Conservation (phyloP, 2,888 invertebrate genomes). For the Catocala fraxini region DNA sequence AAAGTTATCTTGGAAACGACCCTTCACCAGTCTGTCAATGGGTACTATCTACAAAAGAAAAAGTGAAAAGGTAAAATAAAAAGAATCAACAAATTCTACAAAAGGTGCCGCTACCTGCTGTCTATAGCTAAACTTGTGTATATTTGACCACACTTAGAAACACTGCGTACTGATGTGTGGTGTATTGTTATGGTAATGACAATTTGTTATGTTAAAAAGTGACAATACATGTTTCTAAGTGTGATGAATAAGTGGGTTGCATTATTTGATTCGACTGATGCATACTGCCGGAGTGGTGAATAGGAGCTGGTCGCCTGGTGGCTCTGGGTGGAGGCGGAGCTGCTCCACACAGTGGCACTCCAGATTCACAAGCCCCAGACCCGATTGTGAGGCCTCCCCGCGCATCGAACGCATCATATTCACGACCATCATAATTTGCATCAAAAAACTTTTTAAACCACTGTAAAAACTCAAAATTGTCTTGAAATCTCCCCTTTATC, state of each 20-base stretch:
- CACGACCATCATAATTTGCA: slow-evolving; percentile 99
- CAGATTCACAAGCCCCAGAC: slow-evolving; percentile 88
- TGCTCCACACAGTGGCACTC: slow-evolving; percentile 79
- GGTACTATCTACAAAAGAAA: slow-evolving; percentile 94
- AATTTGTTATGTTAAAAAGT: slow-evolving; percentile 17
- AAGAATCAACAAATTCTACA: slow-evolving; percentile 62
- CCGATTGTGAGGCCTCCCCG: slow-evolving; percentile 95
- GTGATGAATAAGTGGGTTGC: slow-evolving; percentile 55
- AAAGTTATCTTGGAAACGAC: slow-evolving; percentile 99
- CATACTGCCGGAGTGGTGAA: slow-evolving; percentile 80
- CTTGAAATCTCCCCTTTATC: slow-evolving; percentile 99
- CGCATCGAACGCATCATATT: slow-evolving; percentile 97
- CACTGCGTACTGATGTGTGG: slow-evolving; percentile 26
- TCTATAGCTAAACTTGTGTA: slow-evolving; percentile 37
- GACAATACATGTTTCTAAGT: slow-evolving; percentile 57
- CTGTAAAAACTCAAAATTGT: slow-evolving; percentile 99
- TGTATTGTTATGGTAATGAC: slow-evolving; percentile 14
- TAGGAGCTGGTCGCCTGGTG: slow-evolving; percentile 61
- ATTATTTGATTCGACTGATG: slow-evolving; percentile 59
- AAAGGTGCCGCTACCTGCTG: slow-evolving; percentile 62
- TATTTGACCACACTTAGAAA: slow-evolving; percentile 57
- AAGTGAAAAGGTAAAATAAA: slow-evolving; percentile 72
- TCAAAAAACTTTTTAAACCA: slow-evolving; percentile 99
- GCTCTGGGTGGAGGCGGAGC: slow-evolving; percentile 59
- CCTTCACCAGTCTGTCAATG: slow-evolving; percentile 98